These are phyloP conservation scores for Drosophila pseudotakahashii DNA, from an alignment of 2,888 invertebrate species.

Conservation along the genomic window DNA sequence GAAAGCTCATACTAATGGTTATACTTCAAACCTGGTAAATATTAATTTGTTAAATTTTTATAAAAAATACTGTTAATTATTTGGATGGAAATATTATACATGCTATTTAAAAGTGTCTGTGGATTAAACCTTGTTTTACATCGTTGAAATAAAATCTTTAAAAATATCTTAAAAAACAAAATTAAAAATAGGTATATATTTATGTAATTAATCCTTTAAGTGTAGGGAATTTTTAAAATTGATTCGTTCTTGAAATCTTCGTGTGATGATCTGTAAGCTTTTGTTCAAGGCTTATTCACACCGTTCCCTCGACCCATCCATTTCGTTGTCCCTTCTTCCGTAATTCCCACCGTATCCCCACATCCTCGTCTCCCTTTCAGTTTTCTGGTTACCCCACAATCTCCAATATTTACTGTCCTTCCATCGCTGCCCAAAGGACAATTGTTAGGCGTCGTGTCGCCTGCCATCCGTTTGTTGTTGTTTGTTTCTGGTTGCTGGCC, in stretches of 20 bases:
- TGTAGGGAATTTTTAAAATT: neutral
- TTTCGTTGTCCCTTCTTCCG: neutral
- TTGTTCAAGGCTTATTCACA: neutral
- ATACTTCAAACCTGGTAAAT: no score
- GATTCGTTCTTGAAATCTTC: neutral
- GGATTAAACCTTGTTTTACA: no score
- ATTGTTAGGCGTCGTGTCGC: slow-evolving; percentile 57
- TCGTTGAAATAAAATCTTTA: no score
- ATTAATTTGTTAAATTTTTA: no score
- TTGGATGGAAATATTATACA: no score
- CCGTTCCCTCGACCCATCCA: neutral
- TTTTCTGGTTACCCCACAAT: slow-evolving; percentile 11
- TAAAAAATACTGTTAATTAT: no score
- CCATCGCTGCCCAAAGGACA: slow-evolving; percentile 31
- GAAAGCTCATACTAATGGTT: no score
- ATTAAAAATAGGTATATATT: no score
- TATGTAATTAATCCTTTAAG: no score
- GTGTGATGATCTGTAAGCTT: neutral
- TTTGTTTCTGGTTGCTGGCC: slow-evolving; percentile 58
- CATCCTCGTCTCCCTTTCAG: neutral
- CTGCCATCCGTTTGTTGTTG: slow-evolving; percentile 54
- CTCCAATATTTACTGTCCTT: slow-evolving; percentile 27
- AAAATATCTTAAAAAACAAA: no score
- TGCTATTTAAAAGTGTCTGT: no score
- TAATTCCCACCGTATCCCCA: slow-evolving; percentile 3